These are phyloP conservation scores for Aix galericulata DNA, from an alignment of 2,113 vertebrate genomes.

Conservation along the genomic window DNA sequence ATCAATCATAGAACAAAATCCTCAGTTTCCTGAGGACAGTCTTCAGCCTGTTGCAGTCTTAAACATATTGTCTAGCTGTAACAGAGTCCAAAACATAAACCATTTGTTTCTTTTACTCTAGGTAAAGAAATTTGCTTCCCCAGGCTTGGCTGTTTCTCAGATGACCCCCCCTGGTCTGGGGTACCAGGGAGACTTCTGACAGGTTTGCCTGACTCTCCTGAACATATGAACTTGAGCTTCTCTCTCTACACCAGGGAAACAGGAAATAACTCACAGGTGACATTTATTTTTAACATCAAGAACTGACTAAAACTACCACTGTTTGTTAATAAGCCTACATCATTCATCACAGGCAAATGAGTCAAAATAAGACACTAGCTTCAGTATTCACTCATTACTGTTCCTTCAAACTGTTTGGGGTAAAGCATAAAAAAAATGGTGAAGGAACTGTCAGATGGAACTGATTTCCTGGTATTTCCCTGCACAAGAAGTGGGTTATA, in stretches of 20 bases:
- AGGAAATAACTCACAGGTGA: conserved; percentile 79
- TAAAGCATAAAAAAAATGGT: neutral
- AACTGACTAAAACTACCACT: neutral
- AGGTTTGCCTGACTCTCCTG: conserved; percentile 77
- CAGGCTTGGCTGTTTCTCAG: conserved; percentile 81
- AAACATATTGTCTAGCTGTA: neutral
- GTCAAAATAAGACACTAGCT: neutral
- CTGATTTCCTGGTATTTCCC: neutral
- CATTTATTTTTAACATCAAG: neutral
- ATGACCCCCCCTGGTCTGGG: conserved; percentile 80
- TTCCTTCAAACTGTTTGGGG: neutral
- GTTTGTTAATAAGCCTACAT: neutral
- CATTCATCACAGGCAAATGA: neutral
- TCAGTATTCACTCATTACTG: no score
- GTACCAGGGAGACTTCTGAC: conserved; percentile 73
- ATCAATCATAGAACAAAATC: neutral
- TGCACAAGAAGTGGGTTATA: neutral
- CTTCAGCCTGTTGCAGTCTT: neutral
- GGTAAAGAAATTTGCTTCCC: conserved; percentile 77
- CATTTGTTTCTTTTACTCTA: neutral
- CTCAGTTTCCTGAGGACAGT: neutral
- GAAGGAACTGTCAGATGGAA: neutral
- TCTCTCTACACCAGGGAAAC: conserved; percentile 82
- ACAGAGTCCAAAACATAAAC: neutral
- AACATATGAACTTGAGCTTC: conserved; percentile 78